Evolutionary conservation across 2,797 vertebrate species (phyloP).

Genomic region (Chromis chromis): DNA sequence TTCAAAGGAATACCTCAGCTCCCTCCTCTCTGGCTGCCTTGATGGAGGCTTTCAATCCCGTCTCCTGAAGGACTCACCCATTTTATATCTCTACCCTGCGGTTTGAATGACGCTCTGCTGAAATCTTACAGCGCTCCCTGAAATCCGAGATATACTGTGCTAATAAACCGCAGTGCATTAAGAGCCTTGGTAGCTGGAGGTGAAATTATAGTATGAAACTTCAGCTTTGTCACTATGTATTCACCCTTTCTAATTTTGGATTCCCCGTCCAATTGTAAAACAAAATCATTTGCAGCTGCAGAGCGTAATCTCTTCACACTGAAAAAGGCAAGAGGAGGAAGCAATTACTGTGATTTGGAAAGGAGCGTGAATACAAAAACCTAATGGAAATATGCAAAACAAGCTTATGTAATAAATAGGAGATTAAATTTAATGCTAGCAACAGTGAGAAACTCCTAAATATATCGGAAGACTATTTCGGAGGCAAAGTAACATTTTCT

Average conservation of each 20-base stretch:
- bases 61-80: slow-evolving; percentile 71
- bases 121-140: slow-evolving; percentile 62
- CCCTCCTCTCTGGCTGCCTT: slow-evolving; percentile 61
- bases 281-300: slow-evolving; percentile 66
- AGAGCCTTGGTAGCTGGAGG: slow-evolving; percentile 41
- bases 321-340: slow-evolving; percentile 64
- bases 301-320: slow-evolving; percentile 56
- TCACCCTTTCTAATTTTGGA: slow-evolving; percentile 60
- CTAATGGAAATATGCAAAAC: slow-evolving; percentile 67
- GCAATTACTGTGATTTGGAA: slow-evolving; percentile 69
- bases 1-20: slow-evolving; percentile 80
- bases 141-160: slow-evolving; percentile 57
- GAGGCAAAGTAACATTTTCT: slow-evolving; percentile 36
- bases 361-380: slow-evolving; percentile 44
- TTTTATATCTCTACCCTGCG: slow-evolving; percentile 73
- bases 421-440: slow-evolving; percentile 50
- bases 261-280: slow-evolving; percentile 56
- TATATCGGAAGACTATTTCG: slow-evolving; percentile 24
- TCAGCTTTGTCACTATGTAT: slow-evolving; percentile 40
- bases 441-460: slow-evolving; percentile 27
- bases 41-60: slow-evolving; percentile 74
- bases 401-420: slow-evolving; percentile 65
- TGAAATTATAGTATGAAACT: slow-evolving; percentile 52
- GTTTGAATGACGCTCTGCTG: slow-evolving; percentile 62
- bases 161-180: slow-evolving; percentile 62